Base-by-base conservation (phyloP, 2,888 invertebrate species). In the Digitonthophagus gazella region DNA sequence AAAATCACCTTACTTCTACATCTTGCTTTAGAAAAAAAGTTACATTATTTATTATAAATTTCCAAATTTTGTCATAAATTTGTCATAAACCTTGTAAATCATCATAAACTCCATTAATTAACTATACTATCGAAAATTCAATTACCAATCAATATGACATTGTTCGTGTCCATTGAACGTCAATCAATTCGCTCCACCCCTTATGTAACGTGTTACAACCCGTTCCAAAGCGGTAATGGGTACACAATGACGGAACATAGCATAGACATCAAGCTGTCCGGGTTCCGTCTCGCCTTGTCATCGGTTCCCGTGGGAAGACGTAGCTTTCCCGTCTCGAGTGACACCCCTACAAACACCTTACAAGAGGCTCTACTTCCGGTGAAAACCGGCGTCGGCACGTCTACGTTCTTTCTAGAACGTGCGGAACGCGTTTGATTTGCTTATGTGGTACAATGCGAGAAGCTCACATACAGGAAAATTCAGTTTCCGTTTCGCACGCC, bases 271-370 rank as follows among this genome's bases (percentile, higher is more conserved):
- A 75, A 76, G 77, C 77, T 77, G 77, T 80, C 78, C 77, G 75
- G 71, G 71, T 75, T 77, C 77, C 78, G 78, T 80, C 78, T 78
- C 76, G 75, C 76, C 76, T 75, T 78, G 78, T 78, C 78, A 75
- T 74, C 72, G 67, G 61, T 68, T 78, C 79, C 77, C 79, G n/a
- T 6, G 78, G 71, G 78, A 71, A 78, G 58, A 64, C 71, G 75
- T 73, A 76, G 77, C 76, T 77, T 78, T 75, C 76, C 74, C 75
- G 78, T 75, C 77, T 75, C 77, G 77, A 79, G 80, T 79, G 76
- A 77, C 78, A 76, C 78, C 78, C 79, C 79, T 79, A 79, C 76
- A 77, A 77, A 77, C 77, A 75, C 78, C 76, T 56, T 67, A 64
- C 44, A 74, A 75, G 69, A 70, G 67, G 72, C 19, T 69, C 72